Base-by-base conservation (phyloP, 2,113 vertebrate species). In the Eulemur macaco region DNA sequence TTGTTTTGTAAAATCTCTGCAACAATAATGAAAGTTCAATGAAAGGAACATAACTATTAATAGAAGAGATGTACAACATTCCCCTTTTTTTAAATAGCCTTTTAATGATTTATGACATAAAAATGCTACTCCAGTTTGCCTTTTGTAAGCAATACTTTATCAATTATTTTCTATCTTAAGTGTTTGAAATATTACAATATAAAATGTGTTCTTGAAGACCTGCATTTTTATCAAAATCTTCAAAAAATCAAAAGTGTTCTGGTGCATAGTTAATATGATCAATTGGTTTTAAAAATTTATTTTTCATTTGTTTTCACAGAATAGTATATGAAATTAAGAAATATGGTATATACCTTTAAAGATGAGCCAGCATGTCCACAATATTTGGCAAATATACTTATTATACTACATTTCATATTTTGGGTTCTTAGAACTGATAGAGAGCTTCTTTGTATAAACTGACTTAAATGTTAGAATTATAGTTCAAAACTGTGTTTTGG, bases 21-120 rank as follows among this genome's bases (percentile, higher is more conserved):
- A 97, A 96, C 82, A 98, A 95, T 95, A 93, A 95, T 96, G 94
- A 96, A 97, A 95, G 83, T 97, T 97, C 97, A 95, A 96, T 92
- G 92, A 97, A 97, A 98, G 95, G 94, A 96, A 95, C 90, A 90
- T 83, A 96, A 91, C 47, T 91, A 20, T 56, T 56, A 56, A 56
- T 21, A 68, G 45, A 97, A 98, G 90, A 96, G 73, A 83, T 66
- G 29, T 82, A 66, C n/a, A 86, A 92, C 64, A 1, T 5, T 81
- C 82, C 9, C 27, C 29, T 97, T 86, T 86, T 27, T 6, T 77
- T 89, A 95, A 93, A 76, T 52, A 92, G 50, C 42, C 54, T 63
- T 94, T 95, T 68, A 56, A 68, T 83, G 91, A 96, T 87, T 94
- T 94, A 34, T 97, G 94, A 90, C 94, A 95, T 47, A 97, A 83